Evolutionary conservation across 2,797 vertebrate genomes (phyloP).

Genomic region (Tympanoctomys barrerae): DNA sequence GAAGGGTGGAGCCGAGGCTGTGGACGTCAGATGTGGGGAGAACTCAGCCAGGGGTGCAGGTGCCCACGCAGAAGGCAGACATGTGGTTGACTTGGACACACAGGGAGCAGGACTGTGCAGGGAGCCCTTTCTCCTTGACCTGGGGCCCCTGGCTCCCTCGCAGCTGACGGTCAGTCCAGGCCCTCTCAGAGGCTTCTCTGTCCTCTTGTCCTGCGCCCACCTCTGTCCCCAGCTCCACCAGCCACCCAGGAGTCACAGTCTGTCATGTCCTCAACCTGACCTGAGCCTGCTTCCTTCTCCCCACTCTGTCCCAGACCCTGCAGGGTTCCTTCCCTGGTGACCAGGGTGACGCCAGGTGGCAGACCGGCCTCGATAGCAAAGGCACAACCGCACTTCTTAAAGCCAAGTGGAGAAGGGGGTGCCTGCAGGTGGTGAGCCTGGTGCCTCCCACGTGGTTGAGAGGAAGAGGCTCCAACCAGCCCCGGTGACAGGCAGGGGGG

Average conservation of each 20-base stretch:
- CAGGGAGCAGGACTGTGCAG: fast-evolving
- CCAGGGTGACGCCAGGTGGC: fast-evolving
- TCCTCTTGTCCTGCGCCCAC: neutral
- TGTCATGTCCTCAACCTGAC: neutral
- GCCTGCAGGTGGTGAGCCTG: fast-evolving
- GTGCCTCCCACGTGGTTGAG: fast-evolving
- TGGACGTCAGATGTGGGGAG: fast-evolving
- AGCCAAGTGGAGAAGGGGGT: neutral
- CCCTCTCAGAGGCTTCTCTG: neutral
- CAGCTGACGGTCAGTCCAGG: neutral
- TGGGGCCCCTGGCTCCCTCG: neutral
- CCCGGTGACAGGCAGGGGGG: fast-evolving
- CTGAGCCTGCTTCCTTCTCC: neutral
- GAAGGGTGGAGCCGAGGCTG: fast-evolving
- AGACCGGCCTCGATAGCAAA: neutral
- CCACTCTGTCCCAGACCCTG: neutral
- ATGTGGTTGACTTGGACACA: fast-evolving
- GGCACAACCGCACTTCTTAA: too few relatives aligned
- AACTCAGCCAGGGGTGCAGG: neutral
- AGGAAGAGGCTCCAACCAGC: too few relatives aligned
- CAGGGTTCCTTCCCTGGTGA: too few relatives aligned
- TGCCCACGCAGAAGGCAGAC: fast-evolving
- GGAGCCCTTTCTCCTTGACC: neutral
- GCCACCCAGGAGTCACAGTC: neutral
- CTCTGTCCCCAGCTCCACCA: neutral